Evolutionary conservation across 2,797 vertebrate species (phyloP), one percentile per base, ranked within the genome.

Genomic region (Phrynocephalus vlangalii): DNA sequence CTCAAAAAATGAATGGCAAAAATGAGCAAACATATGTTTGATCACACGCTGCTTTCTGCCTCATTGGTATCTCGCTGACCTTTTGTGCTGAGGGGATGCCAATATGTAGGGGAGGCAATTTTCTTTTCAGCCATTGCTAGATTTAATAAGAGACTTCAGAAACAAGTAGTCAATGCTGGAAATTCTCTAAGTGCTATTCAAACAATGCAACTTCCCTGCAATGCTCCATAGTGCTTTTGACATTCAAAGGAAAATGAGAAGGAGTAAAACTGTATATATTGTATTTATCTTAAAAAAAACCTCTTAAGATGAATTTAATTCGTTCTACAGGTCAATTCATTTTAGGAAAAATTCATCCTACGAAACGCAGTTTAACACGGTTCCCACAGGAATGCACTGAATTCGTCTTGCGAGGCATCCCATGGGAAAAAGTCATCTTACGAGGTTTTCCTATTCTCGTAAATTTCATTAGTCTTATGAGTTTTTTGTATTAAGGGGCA

Each of bases 31-130:
- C 93, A 90, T 91, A 93, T 94, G 94, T 93, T 86, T 90, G 86
- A 90, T 92, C 91, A 94, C 86, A 83, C 86, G 81, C 52, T 68
- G 89, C 89, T 71, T 91, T 92, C 90, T 93, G 91, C 87, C 93
- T 94, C 82, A 60, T 85, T 89, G 91, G 48, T 89, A 82, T 84
- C 80, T 88, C 82, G 86, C 77, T 95, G 94, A 96, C 92, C 94
- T 94, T 94, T 84, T 50, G 85, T 87, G 87, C 79, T 90, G 90
- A 94, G 91, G 92, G 91, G 87, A 91, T 90, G 91, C 91, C 93
- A 86, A 72, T 87, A 90, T 88, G 90, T 90, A 91, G 84, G 91
- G 91, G 90, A 92, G 92, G 88, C 91, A 83, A 90, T 94, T 95
- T 94, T 92, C 90, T 86, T 91, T 92, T 93, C 79, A 92, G 86